Base-by-base conservation (phyloP, 2,113 vertebrate species). In the Anolis sagrei region DNA sequence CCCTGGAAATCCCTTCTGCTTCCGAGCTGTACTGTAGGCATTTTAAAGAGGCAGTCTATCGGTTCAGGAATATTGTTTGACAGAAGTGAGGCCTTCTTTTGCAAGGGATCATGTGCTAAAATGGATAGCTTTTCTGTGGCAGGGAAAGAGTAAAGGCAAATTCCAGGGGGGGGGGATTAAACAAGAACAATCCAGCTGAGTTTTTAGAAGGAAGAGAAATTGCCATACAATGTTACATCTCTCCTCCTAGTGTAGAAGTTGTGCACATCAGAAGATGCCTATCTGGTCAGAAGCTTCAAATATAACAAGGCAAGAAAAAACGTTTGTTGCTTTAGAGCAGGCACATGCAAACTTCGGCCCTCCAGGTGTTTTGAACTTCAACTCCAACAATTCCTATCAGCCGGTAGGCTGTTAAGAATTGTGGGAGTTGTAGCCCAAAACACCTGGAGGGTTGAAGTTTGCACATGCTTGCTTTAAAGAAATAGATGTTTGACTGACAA, bases 11-110 rank as follows among this genome's bases (percentile, higher is more conserved):
- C 86, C 48, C 89, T 78, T 77, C 49, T 36, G 78, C 18, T 77
- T 77, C 36, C 77, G 25, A 54, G 77, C 85, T 0, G 0, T 61
- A 82, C 76, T 78, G 82, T 82, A 83, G 36, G 13, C 87, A 89
- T 89, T 90, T 90, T 87, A 73, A 92, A 79, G 76, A 92, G 80
- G 54, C 78, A 85, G 10, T n/a, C 19, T 79, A 88, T 81, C 75
- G 85, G 89, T 89, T 91, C 88, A 83, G 81, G 77, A 49, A 13
- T 0, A 0, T 80, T 69, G 36, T 74, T 83, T 36, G 27, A 76
- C 14, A 79, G 85, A 90, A 86, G 66, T 79, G 74, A 79, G 2
- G 34, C 66, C 90, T 75, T 29, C 61, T 21, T 58, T 74, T 14
- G 70, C 76, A 29, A 82, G 86, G 87, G 16, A 81, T 36, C 18